Evolutionary conservation across 2,113 vertebrate species (phyloP).

Genomic region (Cisticola juncidis): DNA sequence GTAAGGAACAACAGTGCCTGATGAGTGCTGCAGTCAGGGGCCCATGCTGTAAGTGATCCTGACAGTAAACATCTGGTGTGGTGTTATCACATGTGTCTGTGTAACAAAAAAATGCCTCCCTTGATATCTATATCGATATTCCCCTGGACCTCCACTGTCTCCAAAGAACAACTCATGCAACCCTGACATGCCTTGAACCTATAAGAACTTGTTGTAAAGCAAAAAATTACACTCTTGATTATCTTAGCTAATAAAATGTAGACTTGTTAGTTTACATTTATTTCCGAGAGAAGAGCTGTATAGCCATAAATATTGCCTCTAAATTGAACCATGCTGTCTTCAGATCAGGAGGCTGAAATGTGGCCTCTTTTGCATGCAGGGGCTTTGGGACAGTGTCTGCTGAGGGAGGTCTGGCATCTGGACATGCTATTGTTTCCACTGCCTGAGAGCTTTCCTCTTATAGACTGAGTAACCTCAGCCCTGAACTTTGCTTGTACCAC

Average conservation of each 20-base stretch:
- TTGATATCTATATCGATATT: background rate
- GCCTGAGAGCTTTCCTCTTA: constrained; percentile 53
- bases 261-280: background rate
- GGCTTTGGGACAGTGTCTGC: background rate
- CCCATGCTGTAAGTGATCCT: background rate
- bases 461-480: constrained; percentile 22
- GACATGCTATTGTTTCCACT: constrained; percentile 5
- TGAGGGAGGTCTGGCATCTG: constrained; percentile 37
- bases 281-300: background rate
- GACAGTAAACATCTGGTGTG: background rate
- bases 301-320: background rate
- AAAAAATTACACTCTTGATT: background rate
- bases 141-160: background rate
- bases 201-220: background rate
- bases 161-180: background rate
- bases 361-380: background rate
- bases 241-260: background rate
- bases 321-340: background rate
- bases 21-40: background rate
- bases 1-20: background rate
- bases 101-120: background rate
- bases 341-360: background rate
- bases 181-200: background rate
- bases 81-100: background rate
- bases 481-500: constrained; percentile 44